phyloP scores from a whole-genome alignment of 1,140 invertebrate genomes.

The Trichonephila inaurata region DNA sequence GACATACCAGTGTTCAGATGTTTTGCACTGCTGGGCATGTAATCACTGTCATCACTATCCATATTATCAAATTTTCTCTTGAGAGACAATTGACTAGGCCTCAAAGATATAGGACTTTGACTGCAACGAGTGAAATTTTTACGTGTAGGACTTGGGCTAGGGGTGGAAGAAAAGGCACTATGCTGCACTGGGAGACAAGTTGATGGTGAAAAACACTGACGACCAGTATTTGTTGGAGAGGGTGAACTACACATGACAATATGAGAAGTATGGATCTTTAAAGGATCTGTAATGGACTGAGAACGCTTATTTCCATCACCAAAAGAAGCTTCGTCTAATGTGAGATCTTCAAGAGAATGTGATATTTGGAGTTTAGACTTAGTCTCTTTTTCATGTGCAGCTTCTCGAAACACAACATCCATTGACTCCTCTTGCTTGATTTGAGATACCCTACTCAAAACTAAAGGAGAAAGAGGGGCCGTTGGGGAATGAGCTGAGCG shows the following conservation, averaged over 20 bases:
- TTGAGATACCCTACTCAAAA: conserved; percentile 86
- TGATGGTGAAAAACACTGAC: conserved; percentile 86
- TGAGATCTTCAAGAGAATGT: conserved; percentile 93
- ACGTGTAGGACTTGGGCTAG: conserved; percentile 88
- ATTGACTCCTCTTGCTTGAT: conserved; percentile 92
- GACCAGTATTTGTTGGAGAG: conserved; percentile 84
- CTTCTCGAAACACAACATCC: conserved; percentile 90
- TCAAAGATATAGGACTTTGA: conserved; percentile 90
- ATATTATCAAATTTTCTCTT: conserved; percentile 88
- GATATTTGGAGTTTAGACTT: conserved; percentile 94
- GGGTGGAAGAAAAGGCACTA: conserved; percentile 85
- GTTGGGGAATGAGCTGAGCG: conserved; percentile 79
- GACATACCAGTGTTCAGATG: conserved; percentile 69
- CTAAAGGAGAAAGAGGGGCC: conserved; percentile 68
- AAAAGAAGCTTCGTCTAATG: conserved; percentile 83
- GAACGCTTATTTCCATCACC: conserved; percentile 73
- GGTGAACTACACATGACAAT: conserved; percentile 84
- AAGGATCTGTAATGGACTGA: conserved; percentile 79
- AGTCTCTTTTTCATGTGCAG: conserved; percentile 93
- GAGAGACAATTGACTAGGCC: conserved; percentile 87
- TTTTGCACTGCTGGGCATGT: conserved; percentile 69
- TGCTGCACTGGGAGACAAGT: conserved; percentile 83
- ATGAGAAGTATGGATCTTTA: conserved; percentile 81
- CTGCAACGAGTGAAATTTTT: conserved; percentile 89
- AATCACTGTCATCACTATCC: conserved; percentile 74